These are phyloP conservation scores for Ceratothoa steindachneri DNA, from an alignment of 2,888 invertebrate genomes.

Conservation along the genomic window DNA sequence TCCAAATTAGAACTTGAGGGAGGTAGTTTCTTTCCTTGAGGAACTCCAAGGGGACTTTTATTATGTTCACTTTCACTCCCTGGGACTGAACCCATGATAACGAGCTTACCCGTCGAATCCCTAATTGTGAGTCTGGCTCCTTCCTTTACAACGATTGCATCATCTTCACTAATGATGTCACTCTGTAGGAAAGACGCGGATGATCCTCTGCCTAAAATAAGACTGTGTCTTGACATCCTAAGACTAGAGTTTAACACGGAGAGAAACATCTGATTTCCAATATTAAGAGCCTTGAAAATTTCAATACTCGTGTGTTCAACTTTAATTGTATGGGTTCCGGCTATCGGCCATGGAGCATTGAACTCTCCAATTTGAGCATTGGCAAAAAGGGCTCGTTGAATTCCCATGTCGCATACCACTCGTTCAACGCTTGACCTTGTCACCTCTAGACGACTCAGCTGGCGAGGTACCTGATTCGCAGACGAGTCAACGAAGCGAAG, in stretches of 20 bases:
- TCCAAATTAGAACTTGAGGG: background rate
- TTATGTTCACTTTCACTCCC: background rate
- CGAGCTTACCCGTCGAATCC: background rate
- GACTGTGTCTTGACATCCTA: background rate
- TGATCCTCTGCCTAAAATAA: background rate
- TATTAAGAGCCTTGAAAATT: background rate
- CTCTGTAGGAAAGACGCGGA: background rate
- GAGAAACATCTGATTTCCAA: background rate
- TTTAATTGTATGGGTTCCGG: background rate
- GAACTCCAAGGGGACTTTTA: background rate
- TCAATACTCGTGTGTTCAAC: background rate
- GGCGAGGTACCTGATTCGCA: background rate
- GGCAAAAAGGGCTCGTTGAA: background rate
- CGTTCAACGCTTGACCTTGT: background rate
- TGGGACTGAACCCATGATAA: background rate
- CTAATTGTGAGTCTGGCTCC: background rate
- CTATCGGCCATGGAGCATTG: background rate
- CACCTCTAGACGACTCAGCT: background rate
- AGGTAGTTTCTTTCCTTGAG: background rate
- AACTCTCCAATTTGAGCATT: background rate
- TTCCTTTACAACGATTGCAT: background rate
- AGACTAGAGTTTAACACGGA: background rate
- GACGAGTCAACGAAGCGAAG: background rate
- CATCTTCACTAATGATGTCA: background rate
- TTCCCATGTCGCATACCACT: background rate